Evolutionary conservation across 2,888 invertebrate species (phyloP), one percentile per base, ranked within the genome.

Genomic region (Allacma fusca): DNA sequence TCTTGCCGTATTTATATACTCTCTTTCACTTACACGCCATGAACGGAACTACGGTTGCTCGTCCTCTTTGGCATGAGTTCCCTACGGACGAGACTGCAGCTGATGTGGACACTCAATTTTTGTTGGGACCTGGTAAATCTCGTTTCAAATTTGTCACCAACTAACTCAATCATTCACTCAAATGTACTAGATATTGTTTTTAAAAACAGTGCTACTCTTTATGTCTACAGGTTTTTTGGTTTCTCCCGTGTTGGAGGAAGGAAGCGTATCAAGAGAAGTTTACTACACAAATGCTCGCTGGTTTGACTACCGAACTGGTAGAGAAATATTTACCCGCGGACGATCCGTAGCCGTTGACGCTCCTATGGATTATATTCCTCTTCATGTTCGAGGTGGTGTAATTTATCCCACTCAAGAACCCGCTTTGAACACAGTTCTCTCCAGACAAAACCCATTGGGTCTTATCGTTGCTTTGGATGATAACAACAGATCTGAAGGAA

Each of bases 1-100:
- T 95, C 19, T 87, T 95, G 75, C 94, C 95, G 0, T 92, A 93
- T 85, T 89, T 94, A 82, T 95, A 95, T 87, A 87, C 88, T 0
- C 85, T 87, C 7, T 85, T 88, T 81, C 86, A 86, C 80, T 87
- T 89, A 1, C 93, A 94, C 4, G 91, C 93, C 85, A 86, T 88
- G 0, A 86, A 87, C 79, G 95, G 94, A 0, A 90, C 91, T 43
- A 93, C 94, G 0, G 94, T 95, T 0, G 90, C 91, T 0, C 88
- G 93, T 62, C 94, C 95, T 0, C 86, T 95, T 80, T 93, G 82
- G 82, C 81, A 81, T 59, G 81, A 81, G 84, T 92, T 90, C 84
- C 89, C 90, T 0, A 85, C 88, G 7, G 92, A 94, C 85, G 83
- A 85, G 0, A 86, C 87, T 0, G 91, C 93, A 0, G 91, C 90